Evolutionary conservation across 2,113 vertebrate genomes (phyloP), one percentile per base, ranked within the genome.

Genomic region (Podilymbus podiceps): DNA sequence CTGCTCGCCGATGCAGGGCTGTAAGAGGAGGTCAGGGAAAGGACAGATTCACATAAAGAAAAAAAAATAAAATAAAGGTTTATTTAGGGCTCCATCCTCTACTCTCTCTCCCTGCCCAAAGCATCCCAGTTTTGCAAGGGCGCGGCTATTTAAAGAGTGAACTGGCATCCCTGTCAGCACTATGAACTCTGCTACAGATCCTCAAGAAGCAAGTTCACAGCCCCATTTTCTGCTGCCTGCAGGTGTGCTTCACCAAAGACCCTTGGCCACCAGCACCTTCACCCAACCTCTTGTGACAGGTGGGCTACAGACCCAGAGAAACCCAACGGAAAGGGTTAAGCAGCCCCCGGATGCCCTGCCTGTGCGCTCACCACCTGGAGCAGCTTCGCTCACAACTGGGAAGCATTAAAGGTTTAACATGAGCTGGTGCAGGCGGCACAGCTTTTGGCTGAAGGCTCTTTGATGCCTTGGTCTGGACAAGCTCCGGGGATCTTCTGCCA

Each of bases 401-500:
- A 97, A 71, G 72, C 46, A 81, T 75, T 92, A 64, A 18, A 47
- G 69, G 35, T 87, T 85, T 64, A 74, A 59, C 50, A 14, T 27
- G 64, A 77, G 60, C 74, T 72, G 31, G 47, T 69, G 92, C 74
- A 76, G 76, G 62, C 59, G 74, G 66, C 35, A n/a, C 47, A 44
- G 71, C 53, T 77, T 86, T 78, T 50, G 64, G 76, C 82, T 78
- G 68, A 17, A 22, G 50, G 52, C 27, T 92, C 72, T 90, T 83
- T 47, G 63, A 88, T 71, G 59, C 68, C 2, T 18, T 24, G 30
- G 15, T 58, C 82, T 53, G 53, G 75, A 88, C 25, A 44, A 73
- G 31, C 76, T 74, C 85, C 55, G 53, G 74, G 85, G 72, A 79
- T 73, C 78, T 86, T 91, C 90, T 89, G 78, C 87, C 88, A 59